Percentiles rank a stretch among this genome's conserved stretches.
phyloP scores from a whole-genome alignment of 1,140 invertebrate species.

The Trachymyrmex cornetzi region DNA sequence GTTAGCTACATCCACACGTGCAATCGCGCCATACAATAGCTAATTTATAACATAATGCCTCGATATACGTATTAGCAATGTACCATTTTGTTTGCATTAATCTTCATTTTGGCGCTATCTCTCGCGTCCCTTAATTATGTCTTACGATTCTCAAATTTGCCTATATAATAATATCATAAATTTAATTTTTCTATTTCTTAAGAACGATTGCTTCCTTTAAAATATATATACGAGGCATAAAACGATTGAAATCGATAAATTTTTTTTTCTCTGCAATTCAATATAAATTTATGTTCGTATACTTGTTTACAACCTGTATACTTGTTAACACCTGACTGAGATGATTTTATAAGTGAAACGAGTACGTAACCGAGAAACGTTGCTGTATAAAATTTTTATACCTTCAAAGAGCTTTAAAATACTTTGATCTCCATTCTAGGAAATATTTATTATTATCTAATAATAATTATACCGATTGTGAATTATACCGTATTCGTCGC shows the following conservation, averaged over 20 bases:
- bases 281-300: neutral
- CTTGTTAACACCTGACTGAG: neutral
- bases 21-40: conserved; percentile 76
- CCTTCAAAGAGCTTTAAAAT: neutral
- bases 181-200: neutral
- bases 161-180: neutral
- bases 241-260: neutral
- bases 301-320: neutral
- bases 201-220: neutral
- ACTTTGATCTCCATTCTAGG: neutral
- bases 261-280: neutral
- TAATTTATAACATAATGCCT: conserved; percentile 81
- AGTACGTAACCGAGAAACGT: neutral
- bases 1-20: conserved; percentile 76
- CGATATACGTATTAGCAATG: conserved; percentile 69
- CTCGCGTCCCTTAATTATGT: conserved; percentile 34
- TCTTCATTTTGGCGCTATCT: conserved; percentile 68
- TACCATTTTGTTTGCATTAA: conserved; percentile 80
- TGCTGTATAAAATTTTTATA: neutral
- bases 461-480: conserved; percentile 35
- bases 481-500: conserved; percentile 8
- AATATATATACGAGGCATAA: neutral
- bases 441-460: conserved; percentile 6
- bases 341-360: neutral
- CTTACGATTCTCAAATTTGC: conserved; percentile 20